Percentiles rank a stretch among this genome's conserved stretches.
Evolutionary conservation across 1,140 invertebrate genomes (phyloP).

Genomic region (Pseudobourletiella spinata): DNA sequence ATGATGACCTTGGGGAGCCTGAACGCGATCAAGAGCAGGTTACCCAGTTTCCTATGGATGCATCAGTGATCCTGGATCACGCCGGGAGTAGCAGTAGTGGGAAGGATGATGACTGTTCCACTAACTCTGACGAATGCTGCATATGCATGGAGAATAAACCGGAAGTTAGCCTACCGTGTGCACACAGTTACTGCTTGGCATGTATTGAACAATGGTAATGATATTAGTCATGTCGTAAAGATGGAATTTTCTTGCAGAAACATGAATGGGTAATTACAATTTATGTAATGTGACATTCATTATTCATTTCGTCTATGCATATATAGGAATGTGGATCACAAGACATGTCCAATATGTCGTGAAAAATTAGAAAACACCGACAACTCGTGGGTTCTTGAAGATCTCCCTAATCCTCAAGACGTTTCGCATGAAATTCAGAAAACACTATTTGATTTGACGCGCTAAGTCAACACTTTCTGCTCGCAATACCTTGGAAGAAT

Average conservation of each 20-base stretch:
- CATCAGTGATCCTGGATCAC: conserved; percentile 40
- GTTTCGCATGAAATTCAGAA: conserved; percentile 51
- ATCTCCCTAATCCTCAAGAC: conserved; percentile 52
- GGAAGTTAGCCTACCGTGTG: conserved; percentile 56
- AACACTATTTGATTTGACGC: conserved; percentile 42
- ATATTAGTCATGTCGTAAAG: too few relatives aligned
- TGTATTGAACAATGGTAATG: conserved; percentile 60
- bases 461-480: too few relatives aligned
- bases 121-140: conserved; percentile 50
- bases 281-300: too few relatives aligned
- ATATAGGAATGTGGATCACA: conserved; percentile 53
- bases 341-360: conserved; percentile 59
- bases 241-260: too few relatives aligned
- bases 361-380: conserved; percentile 51
- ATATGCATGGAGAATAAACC: conserved; percentile 60
- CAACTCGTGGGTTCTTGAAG: conserved; percentile 56
- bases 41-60: conserved; percentile 27
- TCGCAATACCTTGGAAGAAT: too few relatives aligned
- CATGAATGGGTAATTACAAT: too few relatives aligned
- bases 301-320: conserved; percentile 19
- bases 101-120: too few relatives aligned
- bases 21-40: too few relatives aligned
- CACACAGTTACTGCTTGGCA: conserved; percentile 55
- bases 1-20: too few relatives aligned
- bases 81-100: conserved; percentile 13